Evolutionary conservation across 2,888 invertebrate genomes (phyloP).

Genomic region (Hedychridium roseum): DNA sequence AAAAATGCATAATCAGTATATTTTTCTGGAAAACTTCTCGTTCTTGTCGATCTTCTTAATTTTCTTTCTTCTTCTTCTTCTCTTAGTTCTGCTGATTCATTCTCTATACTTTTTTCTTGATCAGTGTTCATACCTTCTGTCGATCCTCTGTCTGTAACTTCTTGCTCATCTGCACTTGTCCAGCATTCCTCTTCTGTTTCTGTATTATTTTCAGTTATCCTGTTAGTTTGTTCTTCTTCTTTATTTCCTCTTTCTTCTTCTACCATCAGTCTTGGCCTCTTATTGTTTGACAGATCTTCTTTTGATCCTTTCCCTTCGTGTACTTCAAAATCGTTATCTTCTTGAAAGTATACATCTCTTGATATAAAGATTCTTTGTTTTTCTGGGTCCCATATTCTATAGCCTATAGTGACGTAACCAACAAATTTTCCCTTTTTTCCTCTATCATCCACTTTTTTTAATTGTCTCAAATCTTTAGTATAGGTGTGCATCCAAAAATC

Average conservation of each 20-base stretch:
- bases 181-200: not conserved
- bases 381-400: not conserved
- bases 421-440: not conserved
- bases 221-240: constrained; percentile 1
- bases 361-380: not conserved
- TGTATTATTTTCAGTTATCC: not conserved
- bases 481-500: not conserved
- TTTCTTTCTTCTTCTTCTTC: not conserved
- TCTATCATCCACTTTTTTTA: not conserved
- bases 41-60: not conserved
- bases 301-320: not conserved
- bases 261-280: not conserved
- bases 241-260: not conserved
- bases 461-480: too few species aligned
- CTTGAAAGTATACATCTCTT: not conserved
- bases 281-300: not conserved
- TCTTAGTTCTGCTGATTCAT: not conserved
- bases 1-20: not conserved
- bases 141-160: too few species aligned
- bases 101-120: not conserved
- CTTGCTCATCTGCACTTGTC: too few species aligned
- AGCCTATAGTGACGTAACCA: not conserved
- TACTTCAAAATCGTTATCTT: not conserved
- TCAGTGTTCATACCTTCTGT: not conserved
- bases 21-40: not conserved